Conservation (phyloP, 2,113 vertebrate species). For the Brachyistius frenatus region DNA sequence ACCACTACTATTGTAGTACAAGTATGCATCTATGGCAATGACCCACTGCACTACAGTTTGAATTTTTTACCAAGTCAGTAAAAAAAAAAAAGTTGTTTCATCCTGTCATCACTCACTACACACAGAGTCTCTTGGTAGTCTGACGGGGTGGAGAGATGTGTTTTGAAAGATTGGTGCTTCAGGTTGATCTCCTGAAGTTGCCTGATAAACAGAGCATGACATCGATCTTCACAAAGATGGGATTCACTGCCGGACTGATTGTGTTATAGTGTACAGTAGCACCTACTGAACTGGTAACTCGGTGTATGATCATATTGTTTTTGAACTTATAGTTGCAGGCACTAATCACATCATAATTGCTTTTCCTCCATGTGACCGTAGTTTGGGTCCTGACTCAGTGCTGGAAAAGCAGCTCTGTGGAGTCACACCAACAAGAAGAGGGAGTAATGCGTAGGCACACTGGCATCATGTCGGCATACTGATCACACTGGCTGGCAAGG, state of each 20-base stretch:
- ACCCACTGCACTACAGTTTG: too few relatives aligned
- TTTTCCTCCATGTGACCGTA: conserved; percentile 5
- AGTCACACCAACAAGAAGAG: conserved; percentile 6
- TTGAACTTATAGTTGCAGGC: background rate
- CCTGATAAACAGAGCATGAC: background rate
- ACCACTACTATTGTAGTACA: too few relatives aligned
- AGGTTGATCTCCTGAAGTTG: background rate
- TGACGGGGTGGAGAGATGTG: background rate
- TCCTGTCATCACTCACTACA: background rate
- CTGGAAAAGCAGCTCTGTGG: conserved; percentile 18
- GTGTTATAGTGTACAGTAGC: background rate
- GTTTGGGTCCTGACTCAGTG: conserved; percentile 30
- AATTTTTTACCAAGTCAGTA: background rate
- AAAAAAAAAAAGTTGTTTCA: background rate
- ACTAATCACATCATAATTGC: conserved; percentile 17
- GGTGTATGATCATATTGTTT: background rate
- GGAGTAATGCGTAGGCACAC: conserved; percentile 24
- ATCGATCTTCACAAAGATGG: background rate
- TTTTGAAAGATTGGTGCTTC: background rate
- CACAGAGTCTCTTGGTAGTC: background rate
- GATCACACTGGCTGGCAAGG: conserved; percentile 47
- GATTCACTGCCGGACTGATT: conserved; percentile 13
- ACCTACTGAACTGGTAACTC: background rate
- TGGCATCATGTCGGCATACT: conserved; percentile 53
- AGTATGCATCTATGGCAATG: too few relatives aligned